phyloP scores from a whole-genome alignment of 1,140 invertebrate species.

The Vollenhovia emeryi region DNA sequence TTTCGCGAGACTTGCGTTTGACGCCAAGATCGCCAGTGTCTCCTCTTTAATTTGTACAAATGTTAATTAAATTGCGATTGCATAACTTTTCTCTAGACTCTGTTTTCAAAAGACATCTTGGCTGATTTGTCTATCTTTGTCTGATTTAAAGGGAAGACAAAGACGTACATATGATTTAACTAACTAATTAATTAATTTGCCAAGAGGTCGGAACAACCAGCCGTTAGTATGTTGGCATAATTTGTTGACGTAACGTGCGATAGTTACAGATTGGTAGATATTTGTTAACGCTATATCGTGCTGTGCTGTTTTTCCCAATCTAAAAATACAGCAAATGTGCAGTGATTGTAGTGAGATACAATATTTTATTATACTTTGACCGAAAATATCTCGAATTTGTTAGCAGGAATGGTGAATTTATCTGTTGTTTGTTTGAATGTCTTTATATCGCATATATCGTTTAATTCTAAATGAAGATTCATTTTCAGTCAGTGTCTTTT shows the following conservation, averaged over 20 bases:
- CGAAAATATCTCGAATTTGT: neutral
- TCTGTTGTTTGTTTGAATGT: neutral
- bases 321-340: neutral
- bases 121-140: too few relatives aligned
- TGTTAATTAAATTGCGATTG: neutral
- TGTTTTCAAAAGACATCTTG: neutral
- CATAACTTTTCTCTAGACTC: neutral
- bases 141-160: too few relatives aligned
- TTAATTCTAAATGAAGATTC: neutral
- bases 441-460: neutral
- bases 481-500: neutral
- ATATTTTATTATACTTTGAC: neutral
- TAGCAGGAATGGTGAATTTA: neutral
- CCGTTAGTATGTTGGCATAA: neutral
- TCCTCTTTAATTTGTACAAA: neutral
- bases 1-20: neutral
- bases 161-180: too few relatives aligned
- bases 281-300: neutral
- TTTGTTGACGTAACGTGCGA: neutral
- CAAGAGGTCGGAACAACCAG: too few relatives aligned
- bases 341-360: neutral
- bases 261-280: too few relatives aligned
- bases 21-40: neutral
- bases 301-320: neutral
- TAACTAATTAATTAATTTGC: too few relatives aligned